Percentiles rank a stretch among this genome's conserved stretches.
These are phyloP conservation scores for Tangara arthus DNA, from an alignment of 2,797 vertebrate genomes.

Conservation along the genomic window DNA sequence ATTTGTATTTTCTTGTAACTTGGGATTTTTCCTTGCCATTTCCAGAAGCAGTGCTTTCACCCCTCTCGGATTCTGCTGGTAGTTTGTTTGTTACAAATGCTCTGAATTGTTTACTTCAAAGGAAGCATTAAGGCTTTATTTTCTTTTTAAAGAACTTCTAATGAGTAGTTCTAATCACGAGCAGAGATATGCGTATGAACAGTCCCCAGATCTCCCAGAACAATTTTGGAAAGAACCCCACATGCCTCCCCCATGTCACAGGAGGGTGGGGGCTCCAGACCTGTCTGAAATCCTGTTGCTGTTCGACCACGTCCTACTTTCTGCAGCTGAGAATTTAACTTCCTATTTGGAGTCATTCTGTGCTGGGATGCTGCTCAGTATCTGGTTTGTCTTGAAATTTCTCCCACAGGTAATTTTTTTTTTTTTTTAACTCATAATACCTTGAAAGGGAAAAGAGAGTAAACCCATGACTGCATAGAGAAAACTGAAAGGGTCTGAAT, in stretches of 20 bases:
- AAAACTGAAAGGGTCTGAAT: not conserved
- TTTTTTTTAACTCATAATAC: not conserved
- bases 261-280: not conserved
- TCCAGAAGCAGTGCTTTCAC: not conserved
- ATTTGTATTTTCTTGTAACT: not conserved
- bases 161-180: not conserved
- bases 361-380: not conserved
- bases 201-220: not conserved
- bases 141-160: slow-evolving; percentile 5
- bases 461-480: not conserved
- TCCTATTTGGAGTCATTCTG: not conserved
- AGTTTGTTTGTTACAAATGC: not conserved
- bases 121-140: not conserved
- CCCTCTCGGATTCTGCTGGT: too few species aligned
- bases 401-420: not conserved
- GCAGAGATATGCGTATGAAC: not conserved
- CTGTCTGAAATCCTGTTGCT: not conserved
- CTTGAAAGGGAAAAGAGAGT: not conserved
- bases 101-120: not conserved
- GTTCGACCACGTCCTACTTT: not conserved
- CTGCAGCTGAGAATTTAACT: not conserved
- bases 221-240: not conserved
- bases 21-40: not conserved
- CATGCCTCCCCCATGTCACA: rapidly evolving
- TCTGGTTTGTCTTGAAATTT: not conserved